phyloP scores from a whole-genome alignment of 2,888 invertebrate species.

The Lasioglossum leucozonium region DNA sequence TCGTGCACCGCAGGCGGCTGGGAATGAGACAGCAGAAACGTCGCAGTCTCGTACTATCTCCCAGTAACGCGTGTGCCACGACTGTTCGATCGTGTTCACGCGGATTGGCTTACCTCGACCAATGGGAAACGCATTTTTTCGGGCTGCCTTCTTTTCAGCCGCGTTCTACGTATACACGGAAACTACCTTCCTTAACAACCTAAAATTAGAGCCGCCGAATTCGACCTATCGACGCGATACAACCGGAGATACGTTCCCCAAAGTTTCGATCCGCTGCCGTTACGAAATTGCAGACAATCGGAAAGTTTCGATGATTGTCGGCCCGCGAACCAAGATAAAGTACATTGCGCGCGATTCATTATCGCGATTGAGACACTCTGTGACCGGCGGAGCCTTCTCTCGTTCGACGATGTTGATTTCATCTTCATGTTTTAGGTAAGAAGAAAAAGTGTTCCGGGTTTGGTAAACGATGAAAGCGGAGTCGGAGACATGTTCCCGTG shows the following conservation, averaged over 20 bases:
- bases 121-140: not conserved
- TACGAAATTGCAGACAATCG: constrained; percentile 5
- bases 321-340: not conserved
- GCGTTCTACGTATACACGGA: constrained; percentile 28
- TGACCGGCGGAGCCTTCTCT: not conserved
- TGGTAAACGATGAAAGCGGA: not conserved
- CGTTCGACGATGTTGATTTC: not conserved
- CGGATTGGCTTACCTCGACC: too few relatives aligned
- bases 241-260: constrained; percentile 21
- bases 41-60: not conserved
- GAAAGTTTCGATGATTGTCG: constrained; percentile 13
- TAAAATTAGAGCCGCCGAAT: constrained; percentile 60
- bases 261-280: constrained; percentile 22
- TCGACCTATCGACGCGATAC: constrained; percentile 36
- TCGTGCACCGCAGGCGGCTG: not conserved
- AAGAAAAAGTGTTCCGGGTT: not conserved
- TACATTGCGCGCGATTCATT: not conserved
- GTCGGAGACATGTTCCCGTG: not conserved
- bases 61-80: too few relatives aligned
- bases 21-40: not conserved
- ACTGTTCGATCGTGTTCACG: too few relatives aligned
- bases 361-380: not conserved
- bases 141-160: not conserved
- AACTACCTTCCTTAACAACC: constrained; percentile 29
- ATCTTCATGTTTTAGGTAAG: not conserved